Evolutionary conservation across 2,113 vertebrate species (phyloP), one percentile per base, ranked within the genome.

Genomic region (Acanthochromis polyacanthus): DNA sequence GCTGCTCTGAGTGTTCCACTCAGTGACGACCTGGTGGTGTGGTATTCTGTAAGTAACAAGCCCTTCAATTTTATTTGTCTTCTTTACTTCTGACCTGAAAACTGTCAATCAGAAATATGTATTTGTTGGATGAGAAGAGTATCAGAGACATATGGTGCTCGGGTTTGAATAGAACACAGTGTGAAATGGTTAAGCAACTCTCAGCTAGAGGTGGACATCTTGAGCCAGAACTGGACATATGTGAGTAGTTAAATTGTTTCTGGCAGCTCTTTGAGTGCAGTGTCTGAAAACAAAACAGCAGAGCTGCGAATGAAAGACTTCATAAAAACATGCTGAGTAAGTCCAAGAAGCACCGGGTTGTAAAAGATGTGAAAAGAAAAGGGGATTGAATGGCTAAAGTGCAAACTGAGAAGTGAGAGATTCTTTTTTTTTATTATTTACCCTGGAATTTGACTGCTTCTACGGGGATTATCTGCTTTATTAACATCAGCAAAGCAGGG

Each of bases 211-310:
- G 58, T 75, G 81, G 76, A 75, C 66, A 58, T 75, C 30, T 67
- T 19, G 53, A 87, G 84, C 76, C 76, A 75, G 80, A 5, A 6
- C 53, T 38, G 59, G 66, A 81, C 82, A 86, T 52, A 25, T 83
- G 82, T 28, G 74, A 87, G 74, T 71, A 52, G 61, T 85, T 89
- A 75, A 82, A 79, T 80, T 67, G 75, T 56, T 80, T 82, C 55
- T 82, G 87, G 83, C 75, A 84, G 78, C 67, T 80, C 11, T 83
- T 32, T 67, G 65, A 65, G 81, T 19, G 20, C 45, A 75, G 78
- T 8, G 7, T 70, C 58, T 70, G 61, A 84, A 82, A 85, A 83
- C 63, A 75, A 62, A 80, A 84, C 75, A 85, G 66, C 28, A 71
- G 58, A 70, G 68, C 23, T 53, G 57, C 0, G n/a, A 78, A 70